A percentile compares a stretch with the other conserved stretches of the same genome.
Conservation (phyloP, 92 coral and sea anemone species). For the Palythoa grandis region DNA sequence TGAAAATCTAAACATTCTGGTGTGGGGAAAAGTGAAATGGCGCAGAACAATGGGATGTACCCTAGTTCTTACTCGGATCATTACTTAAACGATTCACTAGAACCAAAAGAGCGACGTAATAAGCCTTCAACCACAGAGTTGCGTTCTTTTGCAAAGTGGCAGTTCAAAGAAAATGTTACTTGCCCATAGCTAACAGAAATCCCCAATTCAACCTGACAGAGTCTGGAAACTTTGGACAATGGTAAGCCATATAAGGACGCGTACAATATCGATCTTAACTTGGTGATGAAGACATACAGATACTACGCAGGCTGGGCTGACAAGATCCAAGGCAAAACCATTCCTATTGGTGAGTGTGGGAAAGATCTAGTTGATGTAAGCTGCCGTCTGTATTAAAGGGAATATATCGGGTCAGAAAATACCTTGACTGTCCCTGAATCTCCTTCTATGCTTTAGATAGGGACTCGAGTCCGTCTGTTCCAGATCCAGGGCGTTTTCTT, state of each 20-base stretch:
- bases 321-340: slow-evolving; percentile 93
- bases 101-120: no score
- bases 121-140: no score
- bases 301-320: slow-evolving; percentile 99
- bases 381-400: not conserved
- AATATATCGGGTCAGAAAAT: no score
- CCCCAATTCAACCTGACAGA: slow-evolving; percentile 30
- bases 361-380: not conserved
- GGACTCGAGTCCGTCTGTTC: no score
- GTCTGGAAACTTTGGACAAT: slow-evolving; percentile 92
- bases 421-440: no score
- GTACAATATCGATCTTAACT: slow-evolving; percentile 73
- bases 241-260: slow-evolving; percentile 88
- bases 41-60: no score
- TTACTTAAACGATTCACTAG: no score
- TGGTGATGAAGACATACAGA: slow-evolving; percentile 74
- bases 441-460: no score
- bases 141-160: not conserved
- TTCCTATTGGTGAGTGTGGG: slow-evolving; percentile 82
- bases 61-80: no score
- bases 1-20: no score
- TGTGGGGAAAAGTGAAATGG: no score
- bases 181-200: slow-evolving; percentile 10
- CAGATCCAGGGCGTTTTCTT: no score
- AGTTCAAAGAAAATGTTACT: not conserved